A percentile compares a stretch with the other conserved stretches of the same genome.
phyloP scores from a whole-genome alignment of 2,113 vertebrate genomes.

The Smithornis capensis region DNA sequence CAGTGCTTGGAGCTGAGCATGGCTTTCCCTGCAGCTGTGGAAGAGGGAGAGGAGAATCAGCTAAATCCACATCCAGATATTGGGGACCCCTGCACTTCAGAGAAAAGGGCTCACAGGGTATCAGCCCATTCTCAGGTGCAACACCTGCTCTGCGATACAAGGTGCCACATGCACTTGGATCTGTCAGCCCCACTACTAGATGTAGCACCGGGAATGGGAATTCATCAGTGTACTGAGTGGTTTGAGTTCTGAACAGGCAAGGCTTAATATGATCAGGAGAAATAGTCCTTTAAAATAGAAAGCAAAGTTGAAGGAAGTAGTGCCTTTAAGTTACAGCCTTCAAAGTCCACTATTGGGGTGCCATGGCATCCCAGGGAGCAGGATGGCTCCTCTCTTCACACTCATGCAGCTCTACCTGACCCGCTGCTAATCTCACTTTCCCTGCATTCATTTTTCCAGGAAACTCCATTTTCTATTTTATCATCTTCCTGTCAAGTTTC shows the following conservation, averaged over 20 bases:
- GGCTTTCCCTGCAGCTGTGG: not conserved
- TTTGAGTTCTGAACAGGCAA: not conserved
- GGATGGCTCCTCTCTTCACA: rapidly evolving
- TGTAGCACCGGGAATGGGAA: not conserved
- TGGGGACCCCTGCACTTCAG: not conserved
- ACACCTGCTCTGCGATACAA: not conserved
- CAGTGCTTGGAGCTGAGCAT: not conserved
- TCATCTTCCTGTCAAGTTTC: not conserved
- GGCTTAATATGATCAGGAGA: not conserved
- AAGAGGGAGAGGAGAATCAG: not conserved
- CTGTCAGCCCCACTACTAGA: not conserved
- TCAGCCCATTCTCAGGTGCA: rapidly evolving
- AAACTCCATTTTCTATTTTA: not conserved
- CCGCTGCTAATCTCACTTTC: not conserved
- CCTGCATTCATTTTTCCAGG: not conserved
- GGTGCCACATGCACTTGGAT: rapidly evolving
- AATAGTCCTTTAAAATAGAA: not conserved
- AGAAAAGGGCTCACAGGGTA: not conserved
- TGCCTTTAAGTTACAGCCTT: not conserved
- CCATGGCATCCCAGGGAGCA: not conserved
- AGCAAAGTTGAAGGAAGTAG: not conserved
- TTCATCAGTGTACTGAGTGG: not conserved
- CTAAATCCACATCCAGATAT: not conserved
- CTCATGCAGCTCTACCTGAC: not conserved
- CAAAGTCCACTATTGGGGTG: not conserved